These are phyloP conservation scores for Mimas tiliae DNA, from an alignment of 2,888 invertebrate genomes.

Conservation along the genomic window DNA sequence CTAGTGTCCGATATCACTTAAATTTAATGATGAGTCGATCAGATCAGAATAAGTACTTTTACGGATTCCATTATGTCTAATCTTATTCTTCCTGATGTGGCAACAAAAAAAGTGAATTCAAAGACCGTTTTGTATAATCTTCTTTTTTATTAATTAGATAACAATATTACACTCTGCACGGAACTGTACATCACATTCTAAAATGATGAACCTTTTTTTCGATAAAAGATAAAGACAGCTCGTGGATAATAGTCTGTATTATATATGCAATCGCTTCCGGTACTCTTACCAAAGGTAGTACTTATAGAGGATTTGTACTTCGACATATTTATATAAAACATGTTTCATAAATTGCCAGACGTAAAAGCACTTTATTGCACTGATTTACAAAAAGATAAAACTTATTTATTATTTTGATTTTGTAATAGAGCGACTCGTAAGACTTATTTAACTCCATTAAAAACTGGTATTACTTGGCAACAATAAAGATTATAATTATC, in stretches of 20 bases:
- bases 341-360: not conserved
- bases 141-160: slow-evolving; percentile 21
- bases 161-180: not conserved
- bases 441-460: no score
- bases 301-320: not conserved
- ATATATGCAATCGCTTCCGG: slow-evolving; percentile 4
- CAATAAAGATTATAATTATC: no score
- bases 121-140: not conserved
- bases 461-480: no score
- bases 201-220: not conserved
- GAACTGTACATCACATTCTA: slow-evolving; percentile 21
- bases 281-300: not conserved
- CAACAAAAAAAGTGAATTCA: slow-evolving; percentile 2
- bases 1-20: not conserved
- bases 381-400: no score
- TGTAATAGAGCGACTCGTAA: no score
- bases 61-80: not conserved
- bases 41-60: not conserved
- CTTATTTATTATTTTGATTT: no score
- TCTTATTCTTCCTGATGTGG: not conserved
- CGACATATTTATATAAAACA: not conserved
- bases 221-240: slow-evolving; percentile 9
- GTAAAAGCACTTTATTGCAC: no score
- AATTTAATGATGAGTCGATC: not conserved
- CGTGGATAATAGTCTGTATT: not conserved